These are phyloP conservation scores for Artibeus lituratus DNA, from an alignment of 2,797 vertebrate genomes.

Conservation along the genomic window DNA sequence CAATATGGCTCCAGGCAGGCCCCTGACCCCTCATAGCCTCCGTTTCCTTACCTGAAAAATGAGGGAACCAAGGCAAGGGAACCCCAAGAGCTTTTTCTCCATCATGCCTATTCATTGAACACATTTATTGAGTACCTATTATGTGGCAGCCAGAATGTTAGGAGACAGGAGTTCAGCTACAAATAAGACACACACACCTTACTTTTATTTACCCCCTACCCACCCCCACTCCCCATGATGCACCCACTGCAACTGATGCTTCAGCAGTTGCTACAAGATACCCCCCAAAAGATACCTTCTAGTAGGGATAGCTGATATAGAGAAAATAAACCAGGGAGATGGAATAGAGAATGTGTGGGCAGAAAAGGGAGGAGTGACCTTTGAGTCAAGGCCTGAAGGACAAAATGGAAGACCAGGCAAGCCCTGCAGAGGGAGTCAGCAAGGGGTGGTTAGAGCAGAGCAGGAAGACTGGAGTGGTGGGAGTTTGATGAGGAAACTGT, in stretches of 20 bases:
- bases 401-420: neutral
- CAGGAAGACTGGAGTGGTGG: neutral
- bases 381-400: neutral
- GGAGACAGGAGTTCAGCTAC: neutral
- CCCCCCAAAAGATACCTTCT: too few species aligned
- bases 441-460: neutral
- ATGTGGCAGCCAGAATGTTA: neutral
- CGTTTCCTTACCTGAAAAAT: constrained; percentile 15
- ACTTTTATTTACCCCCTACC: neutral
- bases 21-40: neutral
- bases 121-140: neutral
- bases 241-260: neutral
- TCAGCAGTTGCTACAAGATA: neutral
- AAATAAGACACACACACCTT: neutral
- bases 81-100: neutral
- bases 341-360: neutral
- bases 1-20: neutral
- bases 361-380: neutral
- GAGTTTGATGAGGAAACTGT: neutral
- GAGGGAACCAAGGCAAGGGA: neutral
- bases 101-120: neutral
- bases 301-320: neutral
- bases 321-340: neutral
- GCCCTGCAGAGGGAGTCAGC: too few species aligned
- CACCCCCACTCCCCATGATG: neutral